phyloP scores from a whole-genome alignment of 2,113 vertebrate genomes.

The Bubo scandiacus region DNA sequence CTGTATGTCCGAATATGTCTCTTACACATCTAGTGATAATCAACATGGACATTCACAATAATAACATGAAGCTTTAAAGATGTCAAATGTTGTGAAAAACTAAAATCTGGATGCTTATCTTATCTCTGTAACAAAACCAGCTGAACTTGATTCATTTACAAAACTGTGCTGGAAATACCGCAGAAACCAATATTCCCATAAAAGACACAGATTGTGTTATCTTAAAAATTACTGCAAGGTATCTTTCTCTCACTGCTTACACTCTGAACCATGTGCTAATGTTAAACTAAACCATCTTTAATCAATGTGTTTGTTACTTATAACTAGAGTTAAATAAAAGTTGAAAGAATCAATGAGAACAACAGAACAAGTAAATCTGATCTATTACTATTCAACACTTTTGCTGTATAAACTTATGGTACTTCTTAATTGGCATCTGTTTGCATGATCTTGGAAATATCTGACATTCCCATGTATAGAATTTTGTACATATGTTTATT shows the following conservation, averaged over 20 bases:
- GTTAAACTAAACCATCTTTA: background rate
- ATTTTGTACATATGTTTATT: background rate
- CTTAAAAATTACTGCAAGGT: background rate
- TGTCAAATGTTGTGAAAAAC: background rate
- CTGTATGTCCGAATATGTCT: background rate
- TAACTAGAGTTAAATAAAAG: background rate
- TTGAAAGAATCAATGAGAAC: background rate
- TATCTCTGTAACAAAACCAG: background rate
- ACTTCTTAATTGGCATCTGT: background rate
- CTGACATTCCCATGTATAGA: background rate
- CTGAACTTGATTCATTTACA: background rate
- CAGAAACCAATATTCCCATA: background rate
- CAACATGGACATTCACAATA: background rate
- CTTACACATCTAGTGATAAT: background rate
- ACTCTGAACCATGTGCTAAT: background rate
- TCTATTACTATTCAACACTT: background rate
- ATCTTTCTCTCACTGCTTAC: background rate
- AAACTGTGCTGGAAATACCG: background rate
- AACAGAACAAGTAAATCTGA: background rate
- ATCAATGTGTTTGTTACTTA: background rate
- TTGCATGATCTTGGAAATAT: background rate
- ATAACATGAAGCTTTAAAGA: background rate
- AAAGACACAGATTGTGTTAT: background rate
- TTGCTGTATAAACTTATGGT: background rate
- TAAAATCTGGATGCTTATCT: background rate